Conservation (phyloP, 2,888 invertebrate genomes). For the Aethes cnicana region DNA sequence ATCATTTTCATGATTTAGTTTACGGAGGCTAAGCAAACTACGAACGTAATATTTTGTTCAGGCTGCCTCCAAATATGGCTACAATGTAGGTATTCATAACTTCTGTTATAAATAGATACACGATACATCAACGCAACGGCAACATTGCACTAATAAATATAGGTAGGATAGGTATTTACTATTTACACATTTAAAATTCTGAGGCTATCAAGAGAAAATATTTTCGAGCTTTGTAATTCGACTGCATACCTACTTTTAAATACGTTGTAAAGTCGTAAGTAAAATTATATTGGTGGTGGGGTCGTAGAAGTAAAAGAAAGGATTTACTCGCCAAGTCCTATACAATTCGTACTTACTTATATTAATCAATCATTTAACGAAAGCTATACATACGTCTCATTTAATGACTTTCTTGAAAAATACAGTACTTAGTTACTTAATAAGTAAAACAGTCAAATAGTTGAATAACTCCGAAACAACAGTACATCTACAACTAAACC, state of each 20-base stretch:
- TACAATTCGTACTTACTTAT: too few relatives aligned
- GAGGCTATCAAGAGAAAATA: slow-evolving; percentile 18
- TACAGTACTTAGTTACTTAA: too few relatives aligned
- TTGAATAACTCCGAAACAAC: too few relatives aligned
- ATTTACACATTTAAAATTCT: slow-evolving; percentile 9
- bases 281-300: slow-evolving; percentile 1
- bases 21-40: slow-evolving; percentile 1
- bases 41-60: slow-evolving; percentile 3
- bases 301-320: too few relatives aligned
- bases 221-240: background rate
- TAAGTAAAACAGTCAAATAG: too few relatives aligned
- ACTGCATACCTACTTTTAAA: background rate
- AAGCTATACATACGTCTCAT: too few relatives aligned
- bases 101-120: slow-evolving; percentile 10
- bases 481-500: too few relatives aligned
- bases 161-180: slow-evolving; percentile 13
- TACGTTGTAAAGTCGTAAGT: background rate
- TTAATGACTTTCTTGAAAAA: too few relatives aligned
- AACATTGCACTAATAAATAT: slow-evolving; percentile 23
- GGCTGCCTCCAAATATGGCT: background rate
- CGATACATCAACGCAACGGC: too few relatives aligned
- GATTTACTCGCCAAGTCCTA: too few relatives aligned
- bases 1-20: slow-evolving; percentile 6
- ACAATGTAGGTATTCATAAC: slow-evolving; percentile 15
- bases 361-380: too few relatives aligned